These are phyloP conservation scores for Listronotus bonariensis DNA, from an alignment of 1,140 invertebrate genomes.

Conservation along the genomic window DNA sequence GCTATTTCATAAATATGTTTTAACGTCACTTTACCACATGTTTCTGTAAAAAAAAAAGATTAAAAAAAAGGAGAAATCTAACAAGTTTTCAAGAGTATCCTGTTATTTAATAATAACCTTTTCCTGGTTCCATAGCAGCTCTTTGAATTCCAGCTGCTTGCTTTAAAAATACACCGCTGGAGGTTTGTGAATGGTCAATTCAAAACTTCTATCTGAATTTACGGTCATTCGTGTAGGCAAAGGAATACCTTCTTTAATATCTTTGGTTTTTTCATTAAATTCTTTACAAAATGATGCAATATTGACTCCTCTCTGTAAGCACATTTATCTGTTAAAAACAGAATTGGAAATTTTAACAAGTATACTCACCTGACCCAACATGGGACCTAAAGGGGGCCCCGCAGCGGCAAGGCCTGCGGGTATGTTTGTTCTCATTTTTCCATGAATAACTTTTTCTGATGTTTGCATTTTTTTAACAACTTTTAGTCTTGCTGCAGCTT, in stretches of 20 bases:
- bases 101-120: neutral
- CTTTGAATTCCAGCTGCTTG: constrained; percentile 91
- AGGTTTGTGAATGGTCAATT: constrained; percentile 82
- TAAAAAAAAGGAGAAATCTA: too few species aligned
- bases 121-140: constrained; percentile 79
- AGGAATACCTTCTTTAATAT: constrained; percentile 92
- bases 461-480: constrained; percentile 64
- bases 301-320: constrained; percentile 85
- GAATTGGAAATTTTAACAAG: neutral
- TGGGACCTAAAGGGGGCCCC: constrained; percentile 88
- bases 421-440: constrained; percentile 76
- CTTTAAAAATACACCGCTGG: constrained; percentile 87
- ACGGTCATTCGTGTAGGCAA: constrained; percentile 81
- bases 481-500: constrained; percentile 67
- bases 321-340: too few species aligned
- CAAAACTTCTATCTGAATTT: constrained; percentile 86
- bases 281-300: constrained; percentile 97
- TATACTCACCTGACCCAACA: constrained; percentile 80
- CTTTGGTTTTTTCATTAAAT: constrained; percentile 92
- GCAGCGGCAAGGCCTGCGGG: constrained; percentile 84
- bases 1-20: constrained; percentile 99
- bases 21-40: constrained; percentile 87
- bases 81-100: too few species aligned
- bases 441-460: constrained; percentile 75
- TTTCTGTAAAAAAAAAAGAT: constrained; percentile 63